These are phyloP conservation scores for Bathynomus jamesi DNA, from an alignment of 1,140 invertebrate species.

Conservation along the genomic window DNA sequence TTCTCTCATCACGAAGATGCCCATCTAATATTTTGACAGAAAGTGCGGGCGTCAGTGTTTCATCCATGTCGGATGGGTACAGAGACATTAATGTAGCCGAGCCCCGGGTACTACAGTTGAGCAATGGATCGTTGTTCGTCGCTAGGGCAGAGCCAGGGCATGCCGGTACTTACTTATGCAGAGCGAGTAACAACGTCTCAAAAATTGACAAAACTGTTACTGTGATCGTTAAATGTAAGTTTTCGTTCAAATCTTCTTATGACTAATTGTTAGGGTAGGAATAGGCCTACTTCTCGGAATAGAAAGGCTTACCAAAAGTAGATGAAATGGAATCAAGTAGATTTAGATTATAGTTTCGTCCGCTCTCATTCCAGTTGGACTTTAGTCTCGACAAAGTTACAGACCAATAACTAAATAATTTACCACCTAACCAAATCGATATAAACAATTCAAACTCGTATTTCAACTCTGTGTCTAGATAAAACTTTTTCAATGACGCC, in stretches of 20 bases:
- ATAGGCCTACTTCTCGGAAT: too few species aligned
- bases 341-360: too few species aligned
- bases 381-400: too few species aligned
- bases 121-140: conserved; percentile 47
- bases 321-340: too few species aligned
- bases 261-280: too few species aligned
- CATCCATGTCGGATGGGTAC: not conserved
- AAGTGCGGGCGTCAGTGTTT: not conserved
- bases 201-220: conserved; percentile 27
- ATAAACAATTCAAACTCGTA: too few species aligned
- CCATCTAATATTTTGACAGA: not conserved
- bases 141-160: conserved; percentile 42
- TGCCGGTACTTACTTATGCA: conserved; percentile 46
- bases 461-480: too few species aligned
- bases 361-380: too few species aligned
- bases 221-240: conserved; percentile 29
- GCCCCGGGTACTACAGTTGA: conserved; percentile 19
- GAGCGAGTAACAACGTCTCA: conserved; percentile 46
- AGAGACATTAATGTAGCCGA: not conserved
- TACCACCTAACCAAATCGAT: too few species aligned
- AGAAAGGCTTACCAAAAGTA: too few species aligned
- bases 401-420: too few species aligned
- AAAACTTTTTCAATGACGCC: too few species aligned
- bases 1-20: not conserved
- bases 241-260: not conserved